phyloP scores from a whole-genome alignment of 2,888 invertebrate species.

The Pelosia muscerda region DNA sequence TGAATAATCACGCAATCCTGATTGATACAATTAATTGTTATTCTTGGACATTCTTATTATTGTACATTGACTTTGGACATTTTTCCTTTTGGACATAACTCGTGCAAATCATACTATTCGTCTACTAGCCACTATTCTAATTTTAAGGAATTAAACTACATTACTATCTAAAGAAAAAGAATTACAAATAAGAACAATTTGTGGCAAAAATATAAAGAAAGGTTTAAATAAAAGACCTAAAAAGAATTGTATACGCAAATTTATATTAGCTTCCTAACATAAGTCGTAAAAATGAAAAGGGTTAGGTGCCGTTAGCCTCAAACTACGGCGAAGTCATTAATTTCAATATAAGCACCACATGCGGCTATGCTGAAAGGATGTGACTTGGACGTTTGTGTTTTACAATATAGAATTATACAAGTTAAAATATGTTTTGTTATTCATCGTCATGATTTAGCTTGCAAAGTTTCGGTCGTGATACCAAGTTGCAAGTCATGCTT shows the following conservation, averaged over 20 bases:
- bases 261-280: slow-evolving; percentile 20
- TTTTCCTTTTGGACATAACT: no score
- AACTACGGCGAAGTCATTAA: slow-evolving; percentile 35
- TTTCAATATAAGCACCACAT: slow-evolving; percentile 43
- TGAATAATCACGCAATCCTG: no score
- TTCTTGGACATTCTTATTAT: no score
- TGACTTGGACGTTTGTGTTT: slow-evolving; percentile 18
- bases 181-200: neutral
- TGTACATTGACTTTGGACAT: no score
- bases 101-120: no score
- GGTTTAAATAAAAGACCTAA: neutral
- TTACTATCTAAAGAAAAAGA: no score
- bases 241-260: slow-evolving; percentile 20
- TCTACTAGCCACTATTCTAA: no score
- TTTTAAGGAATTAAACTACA: no score
- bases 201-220: neutral
- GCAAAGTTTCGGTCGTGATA: neutral
- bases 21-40: no score
- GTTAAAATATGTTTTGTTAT: slow-evolving; percentile 4
- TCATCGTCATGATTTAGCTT: neutral
- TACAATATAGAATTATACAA: slow-evolving; percentile 11
- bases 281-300: slow-evolving; percentile 44
- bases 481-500: neutral
- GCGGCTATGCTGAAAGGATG: slow-evolving; percentile 23
- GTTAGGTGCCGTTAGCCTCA: slow-evolving; percentile 23